Conservation (phyloP, 2,888 invertebrate genomes). For the Trichopria drosophilae region DNA sequence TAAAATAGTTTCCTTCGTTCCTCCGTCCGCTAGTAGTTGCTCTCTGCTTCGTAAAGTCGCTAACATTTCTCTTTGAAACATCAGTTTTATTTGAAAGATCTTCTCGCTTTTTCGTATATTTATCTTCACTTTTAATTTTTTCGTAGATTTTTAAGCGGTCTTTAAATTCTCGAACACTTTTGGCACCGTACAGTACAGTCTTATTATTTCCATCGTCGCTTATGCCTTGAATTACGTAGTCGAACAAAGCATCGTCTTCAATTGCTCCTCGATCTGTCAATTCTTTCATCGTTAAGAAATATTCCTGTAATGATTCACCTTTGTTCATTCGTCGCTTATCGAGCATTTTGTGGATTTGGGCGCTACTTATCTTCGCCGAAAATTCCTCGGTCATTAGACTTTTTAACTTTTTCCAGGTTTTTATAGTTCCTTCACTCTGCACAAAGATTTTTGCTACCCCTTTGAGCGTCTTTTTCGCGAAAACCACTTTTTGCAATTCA, state of each 20-base stretch:
- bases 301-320: slow-evolving; percentile 28
- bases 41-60: neutral
- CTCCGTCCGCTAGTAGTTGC: neutral
- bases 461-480: neutral
- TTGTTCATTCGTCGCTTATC: slow-evolving; percentile 15
- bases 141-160: slow-evolving; percentile 6
- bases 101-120: no score
- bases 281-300: slow-evolving; percentile 31
- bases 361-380: slow-evolving; percentile 7
- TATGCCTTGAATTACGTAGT: slow-evolving; percentile 33
- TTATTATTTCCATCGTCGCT: slow-evolving; percentile 19
- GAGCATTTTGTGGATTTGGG: slow-evolving; percentile 23
- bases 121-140: slow-evolving; percentile 5
- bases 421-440: no score
- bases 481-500: neutral
- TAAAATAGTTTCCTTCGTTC: slow-evolving; percentile 2
- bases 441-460: neutral
- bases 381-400: no score
- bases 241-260: slow-evolving; percentile 18
- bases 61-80: no score
- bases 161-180: slow-evolving; percentile 21
- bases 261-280: slow-evolving; percentile 20
- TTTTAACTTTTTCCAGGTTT: no score
- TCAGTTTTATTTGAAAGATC: no score
- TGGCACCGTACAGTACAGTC: slow-evolving; percentile 22